Percentiles rank a stretch among this genome's conserved stretches.
Evolutionary conservation across 2,113 vertebrate genomes (phyloP).

Genomic region (Brevimyrus niger): DNA sequence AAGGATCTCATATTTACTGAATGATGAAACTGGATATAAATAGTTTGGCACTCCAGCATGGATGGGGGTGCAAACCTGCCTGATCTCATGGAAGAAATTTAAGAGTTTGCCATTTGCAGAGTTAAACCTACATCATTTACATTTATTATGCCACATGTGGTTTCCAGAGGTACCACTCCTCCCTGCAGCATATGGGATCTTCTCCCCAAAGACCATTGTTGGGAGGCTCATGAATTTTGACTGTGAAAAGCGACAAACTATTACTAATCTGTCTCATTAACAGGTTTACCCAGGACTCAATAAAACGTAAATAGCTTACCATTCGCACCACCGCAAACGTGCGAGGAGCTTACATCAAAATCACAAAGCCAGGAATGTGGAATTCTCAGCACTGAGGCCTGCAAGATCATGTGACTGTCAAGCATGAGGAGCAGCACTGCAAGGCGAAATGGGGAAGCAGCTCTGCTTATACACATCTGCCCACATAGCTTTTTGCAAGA

Average conservation of each 20-base stretch:
- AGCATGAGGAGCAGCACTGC: neutral
- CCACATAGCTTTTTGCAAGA: neutral
- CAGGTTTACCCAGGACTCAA: neutral
- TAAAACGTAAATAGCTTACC: neutral
- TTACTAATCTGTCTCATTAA: neutral
- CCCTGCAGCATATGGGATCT: neutral
- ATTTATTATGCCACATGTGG: neutral
- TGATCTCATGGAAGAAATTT: neutral
- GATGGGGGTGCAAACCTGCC: neutral
- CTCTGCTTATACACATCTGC: neutral
- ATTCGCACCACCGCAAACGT: neutral
- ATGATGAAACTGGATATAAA: conserved; percentile 1
- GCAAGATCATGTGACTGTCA: neutral
- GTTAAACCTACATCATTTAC: neutral
- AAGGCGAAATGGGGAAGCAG: neutral
- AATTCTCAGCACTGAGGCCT: neutral
- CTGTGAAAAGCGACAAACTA: neutral
- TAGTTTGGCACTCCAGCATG: neutral
- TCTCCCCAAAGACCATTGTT: neutral
- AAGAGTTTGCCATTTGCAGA: neutral
- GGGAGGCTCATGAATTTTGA: conserved; percentile 1
- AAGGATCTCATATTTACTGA: neutral
- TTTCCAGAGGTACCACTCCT: neutral
- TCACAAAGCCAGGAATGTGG: neutral
- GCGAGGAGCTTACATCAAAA: neutral